Percentiles rank a stretch among this genome's conserved stretches.
These are phyloP conservation scores for Andrena cerasifolii DNA, from an alignment of 1,140 invertebrate species.

Conservation along the genomic window DNA sequence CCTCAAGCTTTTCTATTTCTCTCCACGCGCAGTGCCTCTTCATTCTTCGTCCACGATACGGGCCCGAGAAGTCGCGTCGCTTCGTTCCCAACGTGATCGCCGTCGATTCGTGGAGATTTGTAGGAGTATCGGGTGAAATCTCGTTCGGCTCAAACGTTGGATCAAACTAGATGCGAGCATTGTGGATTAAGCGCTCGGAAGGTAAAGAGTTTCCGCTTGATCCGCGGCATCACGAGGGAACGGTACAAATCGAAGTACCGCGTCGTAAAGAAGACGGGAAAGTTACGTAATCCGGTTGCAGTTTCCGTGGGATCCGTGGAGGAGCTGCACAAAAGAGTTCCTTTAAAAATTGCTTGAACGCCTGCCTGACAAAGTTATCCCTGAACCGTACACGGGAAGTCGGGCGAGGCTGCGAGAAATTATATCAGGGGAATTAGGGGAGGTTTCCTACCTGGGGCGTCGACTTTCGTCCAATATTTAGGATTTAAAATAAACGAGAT, in stretches of 20 bases:
- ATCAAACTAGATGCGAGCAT: slow-evolving; percentile 12
- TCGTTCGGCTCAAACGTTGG: background rate
- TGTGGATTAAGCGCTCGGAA: slow-evolving; percentile 19
- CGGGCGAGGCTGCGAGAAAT: background rate
- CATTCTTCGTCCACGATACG: background rate
- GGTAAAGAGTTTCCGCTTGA: slow-evolving; percentile 25
- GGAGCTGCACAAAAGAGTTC: slow-evolving; percentile 4
- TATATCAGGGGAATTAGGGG: background rate
- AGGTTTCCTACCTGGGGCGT: no score
- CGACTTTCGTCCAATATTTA: no score
- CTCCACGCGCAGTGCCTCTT: no score
- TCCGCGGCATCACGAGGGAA: background rate
- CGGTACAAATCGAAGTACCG: slow-evolving; percentile 16
- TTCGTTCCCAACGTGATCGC: background rate
- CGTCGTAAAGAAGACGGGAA: slow-evolving; percentile 38
- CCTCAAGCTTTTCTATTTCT: no score
- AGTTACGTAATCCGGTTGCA: slow-evolving; percentile 59
- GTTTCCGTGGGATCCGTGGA: slow-evolving; percentile 23
- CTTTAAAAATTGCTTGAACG: background rate
- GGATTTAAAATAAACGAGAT: no score
- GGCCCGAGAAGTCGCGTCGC: background rate
- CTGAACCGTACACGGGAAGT: background rate
- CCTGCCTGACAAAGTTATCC: background rate
- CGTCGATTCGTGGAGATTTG: background rate
- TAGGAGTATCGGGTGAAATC: slow-evolving; percentile 2